A percentile compares a stretch with the other conserved stretches of the same genome.
Evolutionary conservation across 2,797 vertebrate species (phyloP).

Genomic region (Catamblyrhynchus diadema): DNA sequence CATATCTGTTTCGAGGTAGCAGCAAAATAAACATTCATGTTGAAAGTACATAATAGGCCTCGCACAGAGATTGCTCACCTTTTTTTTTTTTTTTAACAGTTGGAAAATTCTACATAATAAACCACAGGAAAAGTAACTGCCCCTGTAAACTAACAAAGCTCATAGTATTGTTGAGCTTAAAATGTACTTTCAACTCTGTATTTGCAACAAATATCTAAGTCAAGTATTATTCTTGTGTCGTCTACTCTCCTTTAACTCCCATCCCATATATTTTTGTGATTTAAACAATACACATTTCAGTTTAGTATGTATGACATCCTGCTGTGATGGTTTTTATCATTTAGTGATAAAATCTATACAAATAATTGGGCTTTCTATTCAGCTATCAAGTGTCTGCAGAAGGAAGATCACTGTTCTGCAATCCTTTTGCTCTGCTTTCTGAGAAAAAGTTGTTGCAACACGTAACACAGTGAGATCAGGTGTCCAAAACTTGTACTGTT

Average conservation of each 20-base stretch:
- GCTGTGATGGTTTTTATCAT: neutral
- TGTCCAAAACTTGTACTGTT: constrained; percentile 28
- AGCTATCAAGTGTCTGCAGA: neutral
- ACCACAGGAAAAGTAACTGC: neutral
- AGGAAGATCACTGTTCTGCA: neutral
- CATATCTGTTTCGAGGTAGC: constrained; percentile 1
- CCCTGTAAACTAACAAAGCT: neutral
- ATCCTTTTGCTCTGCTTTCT: neutral
- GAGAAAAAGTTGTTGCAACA: neutral
- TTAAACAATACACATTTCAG: neutral
- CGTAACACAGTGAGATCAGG: constrained; percentile 16
- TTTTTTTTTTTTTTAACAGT: neutral
- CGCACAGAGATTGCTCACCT: neutral
- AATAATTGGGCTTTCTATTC: neutral
- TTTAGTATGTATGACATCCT: neutral
- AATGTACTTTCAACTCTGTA: neutral
- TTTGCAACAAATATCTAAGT: neutral
- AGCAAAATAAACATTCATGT: constrained; percentile 45
- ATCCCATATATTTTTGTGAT: neutral
- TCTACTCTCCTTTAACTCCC: neutral
- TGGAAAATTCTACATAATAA: constrained; percentile 15
- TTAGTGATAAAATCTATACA: neutral
- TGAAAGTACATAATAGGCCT: constrained; percentile 37
- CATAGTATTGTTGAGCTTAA: neutral
- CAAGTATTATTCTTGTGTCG: neutral